Base-by-base conservation (phyloP, 2,797 vertebrate species). In the Myotis planiceps region DNA sequence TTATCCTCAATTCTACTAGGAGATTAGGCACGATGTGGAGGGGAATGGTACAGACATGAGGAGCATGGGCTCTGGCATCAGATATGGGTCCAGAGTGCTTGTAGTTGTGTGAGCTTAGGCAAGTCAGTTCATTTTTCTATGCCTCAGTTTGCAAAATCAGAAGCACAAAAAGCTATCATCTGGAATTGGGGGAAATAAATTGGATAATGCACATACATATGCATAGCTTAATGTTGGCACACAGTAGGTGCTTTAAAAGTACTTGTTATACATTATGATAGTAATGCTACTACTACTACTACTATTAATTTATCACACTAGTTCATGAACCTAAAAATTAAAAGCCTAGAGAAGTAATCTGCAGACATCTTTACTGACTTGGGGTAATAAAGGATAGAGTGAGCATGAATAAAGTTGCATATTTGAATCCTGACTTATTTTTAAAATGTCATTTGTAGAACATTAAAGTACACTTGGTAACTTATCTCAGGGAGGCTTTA, bases 361-460 rank as follows among this genome's bases (percentile, higher is more conserved):
- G 23, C 21, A 78, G 66, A 92, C 89, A 65, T 74, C 49, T 51
- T 60, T 21, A 83, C 29, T 29, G 71, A 74, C 18, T 79, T 87
- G 12, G 72, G 93, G n/a, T 86, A 81, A 34, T 84, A 76, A 51
- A 68, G 21, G 47, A 15, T 68, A 89, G 51, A 82, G 58, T 25
- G 23, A 81, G 9, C 32, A 42, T 74, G 84, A 92, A 74, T 91
- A 71, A 95, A 72, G 47, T 18, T 89, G 13, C 9, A 27, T 51
- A 76, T 94, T 69, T 84, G 80, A 91, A 81, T 90, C 84, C 89
- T 32, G 60, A n/a, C 39, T 92, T 94, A 76, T 49, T 94, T 95
- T 95, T 74, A 29, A 96, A 89, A 74, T 93, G 23, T 37, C 34
- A 80, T 84, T 94, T 92, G 72, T 84, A 86, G 76, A 68, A 51